Percentiles rank a stretch among this genome's conserved stretches.
These are phyloP conservation scores for Mythimna albipuncta DNA, from an alignment of 2,888 invertebrate genomes.

Conservation along the genomic window DNA sequence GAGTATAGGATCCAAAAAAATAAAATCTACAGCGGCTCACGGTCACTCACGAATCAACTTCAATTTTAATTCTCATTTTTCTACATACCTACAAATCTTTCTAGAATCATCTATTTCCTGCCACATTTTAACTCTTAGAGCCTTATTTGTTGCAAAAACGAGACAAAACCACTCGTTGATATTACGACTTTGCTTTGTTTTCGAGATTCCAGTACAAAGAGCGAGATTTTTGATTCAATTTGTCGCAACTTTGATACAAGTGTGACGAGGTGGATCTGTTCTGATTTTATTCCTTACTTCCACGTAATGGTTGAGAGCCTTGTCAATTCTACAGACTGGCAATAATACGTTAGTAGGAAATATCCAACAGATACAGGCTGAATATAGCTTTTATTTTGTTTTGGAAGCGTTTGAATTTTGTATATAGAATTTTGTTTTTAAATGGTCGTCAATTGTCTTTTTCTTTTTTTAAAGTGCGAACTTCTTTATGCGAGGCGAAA, in stretches of 20 bases:
- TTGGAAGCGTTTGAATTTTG: slow-evolving; percentile 30
- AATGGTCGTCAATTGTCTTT: not conserved
- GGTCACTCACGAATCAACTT: slow-evolving; percentile 10
- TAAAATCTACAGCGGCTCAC: not conserved
- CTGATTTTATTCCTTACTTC: slow-evolving; percentile 26
- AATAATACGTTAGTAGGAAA: slow-evolving; percentile 17
- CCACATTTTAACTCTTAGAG: slow-evolving; percentile 29
- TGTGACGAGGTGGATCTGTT: slow-evolving; percentile 47
- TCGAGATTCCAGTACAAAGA: slow-evolving; percentile 56
- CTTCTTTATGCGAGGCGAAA: not conserved
- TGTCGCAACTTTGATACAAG: slow-evolving; percentile 59
- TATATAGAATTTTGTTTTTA: slow-evolving; percentile 5
- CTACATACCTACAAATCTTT: too few relatives aligned
- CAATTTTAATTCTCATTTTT: slow-evolving; percentile 20
- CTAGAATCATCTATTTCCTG: slow-evolving; percentile 12
- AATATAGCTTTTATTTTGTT: slow-evolving; percentile 25
- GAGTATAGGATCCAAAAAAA: not conserved
- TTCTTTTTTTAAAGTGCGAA: not conserved
- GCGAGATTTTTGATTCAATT: slow-evolving; percentile 62
- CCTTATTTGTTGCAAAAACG: slow-evolving; percentile 41
- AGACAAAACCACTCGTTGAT: slow-evolving; percentile 39
- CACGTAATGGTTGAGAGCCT: slow-evolving; percentile 45
- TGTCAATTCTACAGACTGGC: slow-evolving; percentile 35
- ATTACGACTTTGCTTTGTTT: slow-evolving; percentile 51
- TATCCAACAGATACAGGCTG: too few relatives aligned